Evolutionary conservation across 2,888 invertebrate genomes (phyloP).

Genomic region (Amphimallon solstitiale): DNA sequence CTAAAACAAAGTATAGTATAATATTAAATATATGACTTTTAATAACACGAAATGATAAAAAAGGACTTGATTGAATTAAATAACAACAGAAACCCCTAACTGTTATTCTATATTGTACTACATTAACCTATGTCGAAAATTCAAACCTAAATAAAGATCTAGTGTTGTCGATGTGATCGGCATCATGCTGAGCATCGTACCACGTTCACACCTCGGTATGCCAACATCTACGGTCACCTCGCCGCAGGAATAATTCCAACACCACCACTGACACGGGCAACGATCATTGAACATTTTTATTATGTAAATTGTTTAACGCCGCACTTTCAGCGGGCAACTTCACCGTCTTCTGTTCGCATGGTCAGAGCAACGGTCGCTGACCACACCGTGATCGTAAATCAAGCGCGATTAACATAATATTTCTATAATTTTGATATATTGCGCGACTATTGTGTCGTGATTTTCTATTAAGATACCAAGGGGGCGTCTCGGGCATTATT

Average conservation of each 20-base stretch:
- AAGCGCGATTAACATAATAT: conserved; percentile 26
- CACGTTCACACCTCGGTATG: conserved; percentile 51
- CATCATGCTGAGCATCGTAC: conserved; percentile 49
- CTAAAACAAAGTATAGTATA: too few species aligned
- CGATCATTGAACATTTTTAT: conserved; percentile 37
- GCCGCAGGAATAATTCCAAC: conserved; percentile 36
- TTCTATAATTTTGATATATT: conserved; percentile 30
- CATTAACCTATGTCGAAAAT: too few species aligned
- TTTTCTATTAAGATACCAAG: conserved; percentile 28
- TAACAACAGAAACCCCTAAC: too few species aligned
- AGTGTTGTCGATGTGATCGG: conserved; percentile 45
- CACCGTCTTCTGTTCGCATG: background rate
- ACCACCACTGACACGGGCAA: conserved; percentile 33
- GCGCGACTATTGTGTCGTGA: conserved; percentile 24
- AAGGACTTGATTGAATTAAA: too few species aligned
- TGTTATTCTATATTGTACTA: too few species aligned
- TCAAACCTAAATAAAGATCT: too few species aligned
- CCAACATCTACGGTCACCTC: conserved; percentile 17
- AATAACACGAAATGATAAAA: too few species aligned
- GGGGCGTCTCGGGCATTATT: conserved; percentile 15
- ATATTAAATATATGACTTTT: too few species aligned
- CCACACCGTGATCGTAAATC: conserved; percentile 10
- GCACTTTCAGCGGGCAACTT: background rate
- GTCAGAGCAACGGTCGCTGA: conserved; percentile 8
- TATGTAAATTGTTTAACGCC: conserved; percentile 39